Percentiles rank a stretch among this genome's conserved stretches.
Evolutionary conservation across 2,888 invertebrate genomes (phyloP).

Genomic region (Orchestes rusci): DNA sequence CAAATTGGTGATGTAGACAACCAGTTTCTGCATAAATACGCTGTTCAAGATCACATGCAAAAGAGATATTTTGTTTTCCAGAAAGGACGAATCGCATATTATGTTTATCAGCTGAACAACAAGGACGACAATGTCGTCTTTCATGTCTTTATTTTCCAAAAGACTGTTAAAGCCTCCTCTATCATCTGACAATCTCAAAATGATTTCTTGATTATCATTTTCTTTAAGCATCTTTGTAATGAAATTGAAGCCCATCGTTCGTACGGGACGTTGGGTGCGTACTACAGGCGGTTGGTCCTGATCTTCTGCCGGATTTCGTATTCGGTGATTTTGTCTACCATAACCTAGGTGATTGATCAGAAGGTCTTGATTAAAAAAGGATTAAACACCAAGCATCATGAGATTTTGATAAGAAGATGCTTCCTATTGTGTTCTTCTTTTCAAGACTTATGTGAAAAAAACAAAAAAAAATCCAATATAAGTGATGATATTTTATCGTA

Average conservation of each 20-base stretch:
- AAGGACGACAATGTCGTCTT: slow-evolving; percentile 11
- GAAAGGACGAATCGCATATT: slow-evolving; percentile 9
- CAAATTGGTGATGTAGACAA: slow-evolving; percentile 7
- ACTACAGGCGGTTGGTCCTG: too few relatives aligned
- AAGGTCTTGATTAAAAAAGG: too few relatives aligned
- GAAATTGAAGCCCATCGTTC: slow-evolving; percentile 10
- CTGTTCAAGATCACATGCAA: slow-evolving; percentile 5
- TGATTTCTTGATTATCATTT: slow-evolving; percentile 7
- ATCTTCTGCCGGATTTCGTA: too few relatives aligned
- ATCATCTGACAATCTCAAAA: slow-evolving; percentile 9
- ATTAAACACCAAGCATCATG: too few relatives aligned
- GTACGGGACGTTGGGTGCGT: background rate
- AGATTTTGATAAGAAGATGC: too few relatives aligned
- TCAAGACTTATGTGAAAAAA: too few relatives aligned
- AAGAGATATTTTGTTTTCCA: slow-evolving; percentile 7
- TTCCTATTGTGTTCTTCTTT: too few relatives aligned
- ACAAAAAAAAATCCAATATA: too few relatives aligned
- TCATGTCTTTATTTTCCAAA: slow-evolving; percentile 7
- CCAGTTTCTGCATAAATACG: slow-evolving; percentile 15
- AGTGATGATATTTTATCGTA: too few relatives aligned
- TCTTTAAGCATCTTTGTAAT: slow-evolving; percentile 6
- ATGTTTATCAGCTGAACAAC: slow-evolving; percentile 7
- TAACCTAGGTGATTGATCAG: too few relatives aligned
- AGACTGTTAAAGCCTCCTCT: slow-evolving; percentile 12
- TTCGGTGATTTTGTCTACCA: background rate